phyloP scores from a whole-genome alignment of 2,113 vertebrate genomes.

The Micronycteris hirsuta region DNA sequence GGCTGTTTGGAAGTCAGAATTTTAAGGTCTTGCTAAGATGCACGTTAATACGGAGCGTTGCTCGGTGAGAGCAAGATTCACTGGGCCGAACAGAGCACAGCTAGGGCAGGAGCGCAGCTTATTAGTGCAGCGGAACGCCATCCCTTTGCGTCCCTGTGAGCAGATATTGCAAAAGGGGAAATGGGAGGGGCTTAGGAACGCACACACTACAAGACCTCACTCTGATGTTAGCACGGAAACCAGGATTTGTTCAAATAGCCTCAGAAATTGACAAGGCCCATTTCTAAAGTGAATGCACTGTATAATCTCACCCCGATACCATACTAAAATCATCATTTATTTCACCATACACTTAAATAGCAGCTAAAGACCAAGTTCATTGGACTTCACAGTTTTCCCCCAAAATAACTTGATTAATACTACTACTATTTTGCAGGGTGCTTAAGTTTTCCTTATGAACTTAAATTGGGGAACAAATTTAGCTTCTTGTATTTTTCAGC shows the following conservation, averaged over 20 bases:
- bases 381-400: slow-evolving; percentile 1
- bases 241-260: not conserved
- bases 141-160: fast-evolving
- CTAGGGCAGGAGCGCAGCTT: not conserved
- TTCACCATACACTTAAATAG: slow-evolving; percentile 34
- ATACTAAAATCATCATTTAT: not conserved
- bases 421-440: not conserved
- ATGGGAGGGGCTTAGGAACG: not conserved
- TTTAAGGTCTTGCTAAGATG: slow-evolving; percentile 79
- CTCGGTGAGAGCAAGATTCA: slow-evolving; percentile 4
- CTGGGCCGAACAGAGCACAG: not conserved
- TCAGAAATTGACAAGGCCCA: not conserved
- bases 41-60: slow-evolving; percentile 56
- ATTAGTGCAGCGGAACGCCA: fast-evolving
- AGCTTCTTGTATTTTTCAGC: not conserved
- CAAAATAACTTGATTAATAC: slow-evolving; percentile 46
- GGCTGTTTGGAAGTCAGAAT: slow-evolving; percentile 72
- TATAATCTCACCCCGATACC: slow-evolving; percentile 12
- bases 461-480: not conserved
- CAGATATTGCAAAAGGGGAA: not conserved
- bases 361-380: slow-evolving; percentile 42
- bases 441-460: not conserved
- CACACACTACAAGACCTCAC: not conserved
- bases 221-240: not conserved
- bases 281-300: slow-evolving; percentile 44